These are phyloP conservation scores for Atractosteus spatula DNA, from an alignment of 2,113 vertebrate species.

Conservation along the genomic window DNA sequence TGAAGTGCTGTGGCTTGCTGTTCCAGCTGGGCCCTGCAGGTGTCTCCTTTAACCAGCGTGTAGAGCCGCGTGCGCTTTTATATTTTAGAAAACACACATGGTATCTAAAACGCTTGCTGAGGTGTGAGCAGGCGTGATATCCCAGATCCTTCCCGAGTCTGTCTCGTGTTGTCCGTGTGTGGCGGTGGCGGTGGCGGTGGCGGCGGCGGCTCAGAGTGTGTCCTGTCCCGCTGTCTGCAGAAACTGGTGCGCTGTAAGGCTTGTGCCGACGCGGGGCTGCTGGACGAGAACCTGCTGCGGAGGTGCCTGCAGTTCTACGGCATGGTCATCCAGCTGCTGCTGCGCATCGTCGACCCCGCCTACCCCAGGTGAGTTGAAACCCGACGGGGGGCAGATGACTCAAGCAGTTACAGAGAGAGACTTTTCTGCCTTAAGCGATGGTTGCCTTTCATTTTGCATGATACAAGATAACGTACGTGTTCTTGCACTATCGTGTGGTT, in stretches of 20 bases:
- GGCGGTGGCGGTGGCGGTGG: too few species aligned
- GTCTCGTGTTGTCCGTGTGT: not conserved
- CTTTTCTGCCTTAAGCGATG: too few species aligned
- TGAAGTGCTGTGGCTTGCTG: too few species aligned
- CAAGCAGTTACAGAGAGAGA: not conserved
- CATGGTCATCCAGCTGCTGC: slow-evolving; percentile 93
- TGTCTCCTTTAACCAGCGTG: too few species aligned
- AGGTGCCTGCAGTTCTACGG: slow-evolving; percentile 96
- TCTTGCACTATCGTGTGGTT: too few species aligned
- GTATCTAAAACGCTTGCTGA: too few species aligned
- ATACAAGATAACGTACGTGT: too few species aligned
- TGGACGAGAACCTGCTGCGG: slow-evolving; percentile 94
- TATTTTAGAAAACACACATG: too few species aligned
- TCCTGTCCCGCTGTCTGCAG: slow-evolving; percentile 51
- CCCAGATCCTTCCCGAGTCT: not conserved
- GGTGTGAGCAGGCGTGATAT: not conserved
- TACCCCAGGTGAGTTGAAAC: slow-evolving; percentile 84
- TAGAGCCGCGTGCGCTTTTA: too few species aligned
- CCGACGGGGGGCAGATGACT: not conserved
- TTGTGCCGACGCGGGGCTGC: slow-evolving; percentile 90
- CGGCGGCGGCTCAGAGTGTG: not conserved
- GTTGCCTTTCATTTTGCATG: too few species aligned
- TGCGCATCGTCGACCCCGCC: slow-evolving; percentile 88
- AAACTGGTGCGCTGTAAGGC: slow-evolving; percentile 98
- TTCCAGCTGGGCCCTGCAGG: too few species aligned